Percentiles rank a stretch among this genome's conserved stretches.
Conservation (phyloP, 2,797 vertebrate genomes). For the Chelidonichthys spinosus region DNA sequence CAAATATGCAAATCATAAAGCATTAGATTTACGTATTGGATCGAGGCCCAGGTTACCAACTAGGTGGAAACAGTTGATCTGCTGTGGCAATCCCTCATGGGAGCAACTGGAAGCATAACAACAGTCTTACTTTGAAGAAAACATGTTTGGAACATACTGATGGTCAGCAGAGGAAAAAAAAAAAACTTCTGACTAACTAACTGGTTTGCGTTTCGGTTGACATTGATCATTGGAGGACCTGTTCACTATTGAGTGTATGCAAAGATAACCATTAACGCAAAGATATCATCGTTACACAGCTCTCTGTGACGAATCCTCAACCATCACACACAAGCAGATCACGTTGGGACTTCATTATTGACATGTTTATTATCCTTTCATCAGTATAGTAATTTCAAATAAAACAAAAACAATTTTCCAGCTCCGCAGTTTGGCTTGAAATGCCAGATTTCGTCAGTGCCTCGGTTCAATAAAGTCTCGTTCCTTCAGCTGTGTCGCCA, state of each 20-base stretch:
- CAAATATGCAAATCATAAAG: no score
- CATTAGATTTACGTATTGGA: no score
- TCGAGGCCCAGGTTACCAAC: no score
- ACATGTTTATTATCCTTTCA: conserved; percentile 19
- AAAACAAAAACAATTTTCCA: neutral
- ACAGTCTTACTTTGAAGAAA: neutral
- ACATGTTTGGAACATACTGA: neutral
- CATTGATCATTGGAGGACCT: no score
- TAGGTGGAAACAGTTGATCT: no score
- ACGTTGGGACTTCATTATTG: conserved; percentile 1
- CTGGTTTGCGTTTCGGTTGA: no score
- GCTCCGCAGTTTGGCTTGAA: conserved; percentile 4
- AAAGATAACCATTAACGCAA: neutral
- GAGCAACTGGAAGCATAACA: neutral
- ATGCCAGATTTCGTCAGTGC: conserved; percentile 2
- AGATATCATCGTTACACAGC: neutral
- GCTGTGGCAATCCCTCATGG: no score
- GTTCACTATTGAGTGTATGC: no score
- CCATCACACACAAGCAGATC: conserved; percentile 17
- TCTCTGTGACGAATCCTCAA: no score
- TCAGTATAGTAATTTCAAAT: conserved; percentile 7
- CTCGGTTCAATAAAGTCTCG: conserved; percentile 42
- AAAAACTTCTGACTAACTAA: no score
- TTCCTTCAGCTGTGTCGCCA: conserved; percentile 39
- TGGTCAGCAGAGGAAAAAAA: neutral